Conservation (phyloP, 2,797 vertebrate genomes). For the Tinamus major region DNA sequence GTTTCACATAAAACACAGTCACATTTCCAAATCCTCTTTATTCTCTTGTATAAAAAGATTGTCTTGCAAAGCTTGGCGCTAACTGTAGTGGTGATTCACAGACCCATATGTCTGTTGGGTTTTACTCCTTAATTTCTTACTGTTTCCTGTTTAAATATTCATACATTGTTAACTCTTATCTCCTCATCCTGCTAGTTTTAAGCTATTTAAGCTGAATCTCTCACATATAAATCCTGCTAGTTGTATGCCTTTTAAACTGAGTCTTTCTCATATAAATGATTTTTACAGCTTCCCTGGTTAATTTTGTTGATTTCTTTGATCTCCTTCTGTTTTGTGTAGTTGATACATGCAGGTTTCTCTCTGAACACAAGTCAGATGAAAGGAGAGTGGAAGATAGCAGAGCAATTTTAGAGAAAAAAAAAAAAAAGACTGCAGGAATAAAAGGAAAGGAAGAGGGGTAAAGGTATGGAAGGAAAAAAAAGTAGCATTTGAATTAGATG, state of each 20-base stretch:
- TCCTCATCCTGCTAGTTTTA: not conserved
- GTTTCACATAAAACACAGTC: not conserved
- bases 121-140: slow-evolving; percentile 1
- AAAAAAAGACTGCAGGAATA: not conserved
- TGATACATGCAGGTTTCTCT: not conserved
- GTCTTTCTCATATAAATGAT: not conserved
- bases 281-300: not conserved
- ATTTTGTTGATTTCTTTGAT: not conserved
- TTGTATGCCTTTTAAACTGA: not conserved
- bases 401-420: not conserved
- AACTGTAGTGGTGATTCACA: not conserved
- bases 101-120: not conserved
- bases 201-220: not conserved
- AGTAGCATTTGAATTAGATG: not conserved
- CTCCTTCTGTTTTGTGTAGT: not conserved
- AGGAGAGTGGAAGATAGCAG: not conserved
- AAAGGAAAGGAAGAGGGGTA: not conserved
- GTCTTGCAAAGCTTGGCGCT: not conserved
- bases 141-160: not conserved
- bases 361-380: not conserved
- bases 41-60: not conserved
- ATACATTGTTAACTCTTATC: not conserved
- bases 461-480: not conserved
- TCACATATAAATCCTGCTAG: not conserved
- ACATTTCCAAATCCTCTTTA: not conserved